Base-by-base conservation (phyloP, 2,113 vertebrate species). In the Platichthys flesus region DNA sequence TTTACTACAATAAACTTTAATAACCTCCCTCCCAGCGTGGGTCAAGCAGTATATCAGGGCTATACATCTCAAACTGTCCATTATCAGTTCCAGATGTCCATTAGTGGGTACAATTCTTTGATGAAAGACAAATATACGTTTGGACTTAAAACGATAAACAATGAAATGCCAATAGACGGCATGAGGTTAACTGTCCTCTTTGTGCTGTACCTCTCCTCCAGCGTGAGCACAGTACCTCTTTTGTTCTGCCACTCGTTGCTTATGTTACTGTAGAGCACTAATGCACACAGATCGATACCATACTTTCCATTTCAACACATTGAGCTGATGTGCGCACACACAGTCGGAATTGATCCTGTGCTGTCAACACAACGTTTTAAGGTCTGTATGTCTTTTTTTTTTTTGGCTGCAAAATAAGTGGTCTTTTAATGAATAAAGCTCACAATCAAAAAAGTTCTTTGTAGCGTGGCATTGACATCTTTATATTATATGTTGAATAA, bases 261-360 rank as follows among this genome's bases (percentile, higher is more conserved):
- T 87, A 82, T 89, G 92, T 93, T 91, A 90, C 90, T 84, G 83
- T 88, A 81, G 83, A 85, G 67, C 83, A 76, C 88, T 91, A 92
- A 93, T 91, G 89, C 87, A 91, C 87, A 90, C 88, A 86, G 89
- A 93, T 93, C 92, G 69, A 93, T 92, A 86, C 83, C 88, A 91
- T 90, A 88, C 91, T 91, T 92, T 91, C 91, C 91, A 93, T 93
- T 89, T 91, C 90, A 90, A 88, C 92, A 92, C 90, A 73, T 73
- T 63, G 59, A 71, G 71, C 81, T 88, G 85, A 92, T 89, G 89
- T 81, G 76, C 78, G 52, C 81, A 85, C 84, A 76, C 83, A 70
- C 81, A 79, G 87, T 92, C 83, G 81, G 77, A 82, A 91, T 89
- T 89, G 88, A 90, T 93, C 89, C 78, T 9, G 67, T 76, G 78